Percentiles rank a stretch among this genome's conserved stretches.
phyloP scores from a whole-genome alignment of 1,140 invertebrate genomes.

The Charaxes varanes region DNA sequence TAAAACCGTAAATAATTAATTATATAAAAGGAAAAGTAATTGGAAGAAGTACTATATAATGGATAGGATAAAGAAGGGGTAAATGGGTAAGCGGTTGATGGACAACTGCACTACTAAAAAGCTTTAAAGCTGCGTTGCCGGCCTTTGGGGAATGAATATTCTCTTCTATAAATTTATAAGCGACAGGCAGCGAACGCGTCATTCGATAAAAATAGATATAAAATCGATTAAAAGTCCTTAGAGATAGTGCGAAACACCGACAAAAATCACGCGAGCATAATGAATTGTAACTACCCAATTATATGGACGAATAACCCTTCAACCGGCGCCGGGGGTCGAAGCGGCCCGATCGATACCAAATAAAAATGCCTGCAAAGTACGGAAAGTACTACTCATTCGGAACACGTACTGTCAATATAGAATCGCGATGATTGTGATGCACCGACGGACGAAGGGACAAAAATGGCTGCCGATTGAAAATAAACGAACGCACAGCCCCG shows the following conservation, averaged over 20 bases:
- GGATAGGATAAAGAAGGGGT: too few relatives aligned
- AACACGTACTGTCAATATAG: slow-evolving; percentile 68
- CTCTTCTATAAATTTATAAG: too few relatives aligned
- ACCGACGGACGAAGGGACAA: slow-evolving; percentile 44
- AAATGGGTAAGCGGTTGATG: neutral
- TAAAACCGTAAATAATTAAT: too few relatives aligned
- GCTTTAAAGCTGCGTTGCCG: too few relatives aligned
- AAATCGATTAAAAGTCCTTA: slow-evolving; percentile 7
- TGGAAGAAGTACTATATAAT: too few relatives aligned
- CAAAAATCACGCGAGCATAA: slow-evolving; percentile 58
- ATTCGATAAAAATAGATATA: too few relatives aligned
- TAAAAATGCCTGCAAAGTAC: slow-evolving; percentile 67
- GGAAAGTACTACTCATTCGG: slow-evolving; percentile 56
- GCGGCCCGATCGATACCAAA: slow-evolving; percentile 51
- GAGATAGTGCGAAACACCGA: slow-evolving; percentile 32
- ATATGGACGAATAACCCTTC: slow-evolving; percentile 64
- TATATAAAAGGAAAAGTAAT: too few relatives aligned
- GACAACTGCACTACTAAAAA: neutral
- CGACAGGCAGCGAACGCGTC: too few relatives aligned
- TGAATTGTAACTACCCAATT: slow-evolving; percentile 70
- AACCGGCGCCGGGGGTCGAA: slow-evolving; percentile 37
- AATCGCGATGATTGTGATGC: slow-evolving; percentile 66
- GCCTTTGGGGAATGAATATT: too few relatives aligned
- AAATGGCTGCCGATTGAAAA: slow-evolving; percentile 62
- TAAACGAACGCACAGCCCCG: slow-evolving; percentile 28